A percentile compares a stretch with the other conserved stretches of the same genome.
These are phyloP conservation scores for Bellardia bayeri DNA, from an alignment of 2,888 invertebrate species.

Conservation along the genomic window DNA sequence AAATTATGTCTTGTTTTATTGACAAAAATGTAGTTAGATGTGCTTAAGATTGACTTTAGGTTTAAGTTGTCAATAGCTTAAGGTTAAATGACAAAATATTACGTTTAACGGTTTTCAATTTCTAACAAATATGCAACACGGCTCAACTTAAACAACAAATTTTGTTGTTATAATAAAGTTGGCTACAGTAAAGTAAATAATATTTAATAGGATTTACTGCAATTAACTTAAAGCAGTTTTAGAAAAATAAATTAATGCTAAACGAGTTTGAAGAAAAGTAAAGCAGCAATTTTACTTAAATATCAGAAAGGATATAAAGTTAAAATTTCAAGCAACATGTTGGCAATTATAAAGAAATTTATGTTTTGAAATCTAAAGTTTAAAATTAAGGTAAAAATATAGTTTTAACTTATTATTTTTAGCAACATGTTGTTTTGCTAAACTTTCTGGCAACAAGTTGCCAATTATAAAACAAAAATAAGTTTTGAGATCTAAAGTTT, in stretches of 20 bases:
- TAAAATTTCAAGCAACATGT: not conserved
- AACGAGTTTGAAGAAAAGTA: slow-evolving; percentile 19
- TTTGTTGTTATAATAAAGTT: slow-evolving; percentile 9
- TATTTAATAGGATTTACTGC: slow-evolving; percentile 55
- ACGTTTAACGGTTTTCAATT: slow-evolving; percentile 62
- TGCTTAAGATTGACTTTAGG: slow-evolving; percentile 50
- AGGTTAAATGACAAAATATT: slow-evolving; percentile 69
- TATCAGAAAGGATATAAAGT: not conserved
- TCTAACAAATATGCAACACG: slow-evolving; percentile 24
- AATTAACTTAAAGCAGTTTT: slow-evolving; percentile 32
- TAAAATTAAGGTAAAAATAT: no score
- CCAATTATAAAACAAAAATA: not conserved
- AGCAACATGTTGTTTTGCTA: no score
- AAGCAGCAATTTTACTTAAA: slow-evolving; percentile 7
- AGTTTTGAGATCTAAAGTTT: no score
- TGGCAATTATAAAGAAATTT: no score
- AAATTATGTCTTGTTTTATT: slow-evolving; percentile 69
- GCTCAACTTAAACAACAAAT: not conserved
- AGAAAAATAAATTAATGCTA: not conserved
- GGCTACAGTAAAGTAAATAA: not conserved
- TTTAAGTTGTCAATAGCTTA: slow-evolving; percentile 65
- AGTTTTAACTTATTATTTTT: no score
- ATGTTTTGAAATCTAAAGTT: no score
- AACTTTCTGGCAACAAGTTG: slow-evolving; percentile 7
- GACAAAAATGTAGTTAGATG: slow-evolving; percentile 33